Evolutionary conservation across 2,113 vertebrate genomes (phyloP), one percentile per base, ranked within the genome.

Genomic region (Sturnus vulgaris): DNA sequence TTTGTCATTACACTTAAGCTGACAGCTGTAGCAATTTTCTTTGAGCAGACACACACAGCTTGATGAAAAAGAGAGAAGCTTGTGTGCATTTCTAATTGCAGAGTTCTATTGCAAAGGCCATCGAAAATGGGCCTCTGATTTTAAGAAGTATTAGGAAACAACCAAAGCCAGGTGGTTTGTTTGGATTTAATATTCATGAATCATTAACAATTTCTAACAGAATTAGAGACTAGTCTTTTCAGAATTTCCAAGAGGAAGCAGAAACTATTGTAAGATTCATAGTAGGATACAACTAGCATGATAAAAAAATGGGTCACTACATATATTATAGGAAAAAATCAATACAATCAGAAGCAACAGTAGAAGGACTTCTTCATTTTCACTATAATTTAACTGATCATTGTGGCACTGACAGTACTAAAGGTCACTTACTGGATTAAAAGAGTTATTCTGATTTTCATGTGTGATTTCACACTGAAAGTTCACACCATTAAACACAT

Each of bases 11-110:
- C 77, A 72, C 86, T 92, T 96, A 93, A 84, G 56, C 65, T 93
- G 94, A 92, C 92, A 96, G 88, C 68, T 95, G 86, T 83, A 81
- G 91, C 79, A 89, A 90, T 95, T 92, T 94, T 92, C 78, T 72
- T 80, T 59, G 68, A 92, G 65, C 92, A 95, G 80, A 59, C 65
- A 84, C 40, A 90, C 71, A 53, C 49, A 89, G 65, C 75, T 78
- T 95, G 83, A 86, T 94, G 88, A 87, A 88, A 88, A 90, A 91
- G 78, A 90, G 61, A 46, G 61, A 94, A 64, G 75, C 55, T 86
- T 79, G 57, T 80, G 64, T 93, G 75, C 39, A 91, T 93, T 91
- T 85, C 82, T 96, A 95, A 97, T 95, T 94, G 61, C 75, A 91
- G 59, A 94, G 68, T 82, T 92, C 78, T 94, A 12, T 78, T 95